Base-by-base conservation (phyloP, 2,888 invertebrate species). In the Notocelia uddmanniana region DNA sequence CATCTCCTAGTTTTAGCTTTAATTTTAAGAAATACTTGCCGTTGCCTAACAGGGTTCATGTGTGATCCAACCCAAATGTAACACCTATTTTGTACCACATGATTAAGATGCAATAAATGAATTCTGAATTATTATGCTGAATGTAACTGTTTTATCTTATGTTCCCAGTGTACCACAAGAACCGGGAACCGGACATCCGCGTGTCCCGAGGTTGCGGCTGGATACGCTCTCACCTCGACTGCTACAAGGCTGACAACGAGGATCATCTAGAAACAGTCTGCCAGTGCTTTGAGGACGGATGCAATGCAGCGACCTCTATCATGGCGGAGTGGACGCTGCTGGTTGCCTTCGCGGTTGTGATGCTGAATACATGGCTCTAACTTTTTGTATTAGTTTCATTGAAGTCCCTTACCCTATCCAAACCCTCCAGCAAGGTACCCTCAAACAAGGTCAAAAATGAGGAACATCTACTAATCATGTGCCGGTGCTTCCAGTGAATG, bases 141-240 rank as follows among this genome's bases (percentile, higher is more conserved):
- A n/a, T n/a, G n/a, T n/a, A n/a, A n/a, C n/a, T n/a, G n/a, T n/a
- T n/a, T 67, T 67, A 1, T 50, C 0, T 6, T 31, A 31, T 31
- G 74, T 3, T 75, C 78, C 45, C 83, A 91, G 94, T 85, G 75
- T 75, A 94, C 41, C 88, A 90, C 77, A 89, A 91, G 66, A 85
- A 88, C 10, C 88, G 88, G 69, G 87, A 85, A 19, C 79, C 89
- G 0, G 91, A 93, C 26, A 85, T 91, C 69, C 86, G 96, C 0
- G 93, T 96, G 58, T 93, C 94, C 3, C 94, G 96, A 34, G 92
- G 94, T 75, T 96, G 96, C 76, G 96, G 96, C 63, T 96, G 95
- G 95, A 83, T 93, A 69, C 86, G 82, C 8, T 87, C 90, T 76
- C 85, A 83, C 73, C 81, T 86, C 31, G 89, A 89, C 19, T 96